A percentile compares a stretch with the other conserved stretches of the same genome.
These are phyloP conservation scores for Oryzias melastigma DNA, from an alignment of 2,113 vertebrate genomes.

Conservation along the genomic window DNA sequence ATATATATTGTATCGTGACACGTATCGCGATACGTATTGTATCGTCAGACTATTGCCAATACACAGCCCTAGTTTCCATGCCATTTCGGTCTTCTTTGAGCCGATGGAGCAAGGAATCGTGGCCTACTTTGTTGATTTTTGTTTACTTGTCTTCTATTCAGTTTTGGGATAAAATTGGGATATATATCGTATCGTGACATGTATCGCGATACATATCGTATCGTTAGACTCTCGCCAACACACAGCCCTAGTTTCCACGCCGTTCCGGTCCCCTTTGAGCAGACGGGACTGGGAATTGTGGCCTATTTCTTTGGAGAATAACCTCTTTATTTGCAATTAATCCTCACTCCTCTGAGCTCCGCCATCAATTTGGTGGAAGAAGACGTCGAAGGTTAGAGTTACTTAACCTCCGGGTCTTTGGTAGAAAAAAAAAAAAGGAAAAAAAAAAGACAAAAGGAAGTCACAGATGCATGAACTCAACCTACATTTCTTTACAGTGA, in stretches of 20 bases:
- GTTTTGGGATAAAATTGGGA: no score
- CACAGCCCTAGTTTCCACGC: not conserved
- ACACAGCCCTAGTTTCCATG: not conserved
- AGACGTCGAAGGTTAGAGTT: constrained; percentile 63
- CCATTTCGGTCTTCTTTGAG: constrained; percentile 35
- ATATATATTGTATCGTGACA: no score
- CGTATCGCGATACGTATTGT: no score
- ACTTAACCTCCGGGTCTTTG: constrained; percentile 72
- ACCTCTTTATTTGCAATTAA: constrained; percentile 77
- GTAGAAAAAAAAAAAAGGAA: not conserved
- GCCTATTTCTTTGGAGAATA: constrained; percentile 72
- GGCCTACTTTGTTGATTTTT: constrained; percentile 60
- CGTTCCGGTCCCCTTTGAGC: constrained; percentile 34
- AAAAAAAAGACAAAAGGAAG: constrained; percentile 22
- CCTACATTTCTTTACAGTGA: constrained; percentile 62
- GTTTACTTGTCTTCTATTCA: no score
- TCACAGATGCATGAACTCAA: constrained; percentile 61
- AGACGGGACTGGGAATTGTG: constrained; percentile 51
- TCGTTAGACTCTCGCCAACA: no score
- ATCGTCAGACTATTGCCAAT: no score
- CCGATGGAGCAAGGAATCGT: constrained; percentile 47
- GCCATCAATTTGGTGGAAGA: constrained; percentile 68
- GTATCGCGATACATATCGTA: no score
- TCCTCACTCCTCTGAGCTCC: constrained; percentile 68
- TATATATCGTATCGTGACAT: no score